Evolutionary conservation across 2,888 invertebrate species (phyloP), one percentile per base, ranked within the genome.

Genomic region (Zaprionus bogoriensis): DNA sequence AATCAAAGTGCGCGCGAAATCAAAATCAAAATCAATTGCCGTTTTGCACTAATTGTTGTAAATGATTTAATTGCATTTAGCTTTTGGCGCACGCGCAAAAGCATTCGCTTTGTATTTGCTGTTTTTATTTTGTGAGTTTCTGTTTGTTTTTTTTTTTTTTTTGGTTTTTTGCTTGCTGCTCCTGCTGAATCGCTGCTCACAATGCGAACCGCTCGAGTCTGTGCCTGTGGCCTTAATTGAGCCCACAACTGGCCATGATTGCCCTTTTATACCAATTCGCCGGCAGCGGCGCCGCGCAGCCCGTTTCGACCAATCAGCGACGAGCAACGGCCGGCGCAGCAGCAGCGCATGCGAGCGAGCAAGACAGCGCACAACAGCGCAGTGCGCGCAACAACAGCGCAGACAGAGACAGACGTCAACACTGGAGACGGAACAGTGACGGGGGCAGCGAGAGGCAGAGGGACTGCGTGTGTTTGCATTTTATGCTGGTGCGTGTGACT

Each of bases 231-330:
- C 89, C 90, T 91, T 91, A 91, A 91, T 91, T 91, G 91, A 90
- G 89, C 85, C 87, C 88, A 83, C 87, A 88, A 89, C 87, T 86
- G 84, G 78, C 88, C 92, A 92, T 90, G 93, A 94, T 92, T 96
- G 96, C 95, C 96, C 94, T 91, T 91, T 91, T 90, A 91, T 90
- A 90, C 89, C 90, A 90, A 89, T 89, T 73, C 44, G 51, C 14
- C 2, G 9, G 60, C 74, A 73, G 74, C 60, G 69, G 46, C 42
- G 74, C 50, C 51, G 57, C 72, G 65, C 50, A 38, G 68, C 25
- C 5, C 1, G 9, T 47, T 44, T 68, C 64, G 23, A 32, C 91
- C 91, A 91, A 91, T 91, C 89, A 80, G 73, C 74, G 61, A 36
- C 36, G 67, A 87, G 88, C 81, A 87, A 89, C 90, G 89, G 89